These are phyloP conservation scores for Halocynthia aurantium DNA, from an alignment of 23 tunicate species.

Conservation along the genomic window DNA sequence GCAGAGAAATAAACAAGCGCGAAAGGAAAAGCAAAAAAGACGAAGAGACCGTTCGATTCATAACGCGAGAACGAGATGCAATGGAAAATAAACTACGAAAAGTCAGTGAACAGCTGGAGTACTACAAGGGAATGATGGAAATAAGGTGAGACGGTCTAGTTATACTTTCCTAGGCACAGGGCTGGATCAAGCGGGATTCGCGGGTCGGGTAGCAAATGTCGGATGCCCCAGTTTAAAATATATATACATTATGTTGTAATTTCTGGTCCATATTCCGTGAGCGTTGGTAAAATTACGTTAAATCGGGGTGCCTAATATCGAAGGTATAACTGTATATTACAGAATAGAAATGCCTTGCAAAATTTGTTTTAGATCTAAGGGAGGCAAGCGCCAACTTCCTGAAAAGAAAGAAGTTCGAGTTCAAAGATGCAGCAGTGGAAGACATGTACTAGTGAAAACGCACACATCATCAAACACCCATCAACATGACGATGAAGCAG, in stretches of 20 bases:
- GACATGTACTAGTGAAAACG: conserved; percentile 72
- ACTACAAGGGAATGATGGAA: conserved; percentile 76
- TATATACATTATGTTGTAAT: no score
- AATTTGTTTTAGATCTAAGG: conserved; percentile 37
- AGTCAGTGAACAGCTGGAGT: conserved; percentile 83
- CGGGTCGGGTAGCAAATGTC: no score
- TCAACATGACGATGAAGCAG: conserved; percentile 8
- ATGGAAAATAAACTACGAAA: conserved; percentile 70
- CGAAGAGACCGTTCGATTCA: conserved; percentile 70
- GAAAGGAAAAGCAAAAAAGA: conserved; percentile 88
- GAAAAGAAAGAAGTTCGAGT: conserved; percentile 81
- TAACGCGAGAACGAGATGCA: conserved; percentile 83
- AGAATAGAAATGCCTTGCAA: no score
- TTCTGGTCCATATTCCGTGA: no score
- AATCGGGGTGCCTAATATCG: no score
- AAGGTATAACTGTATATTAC: no score
- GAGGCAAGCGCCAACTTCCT: conserved; percentile 34
- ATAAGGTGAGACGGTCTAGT: conserved; percentile 18
- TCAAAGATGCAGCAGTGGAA: conserved; percentile 84
- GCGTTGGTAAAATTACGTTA: no score
- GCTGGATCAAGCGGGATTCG: no score
- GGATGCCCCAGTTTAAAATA: no score
- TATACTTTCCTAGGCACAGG: no score
- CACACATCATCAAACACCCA: conserved; percentile 25
- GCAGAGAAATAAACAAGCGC: conserved; percentile 83